Percentiles rank a stretch among this genome's conserved stretches.
These are phyloP conservation scores for Morpho achilles DNA, from an alignment of 2,888 invertebrate species.

Conservation along the genomic window DNA sequence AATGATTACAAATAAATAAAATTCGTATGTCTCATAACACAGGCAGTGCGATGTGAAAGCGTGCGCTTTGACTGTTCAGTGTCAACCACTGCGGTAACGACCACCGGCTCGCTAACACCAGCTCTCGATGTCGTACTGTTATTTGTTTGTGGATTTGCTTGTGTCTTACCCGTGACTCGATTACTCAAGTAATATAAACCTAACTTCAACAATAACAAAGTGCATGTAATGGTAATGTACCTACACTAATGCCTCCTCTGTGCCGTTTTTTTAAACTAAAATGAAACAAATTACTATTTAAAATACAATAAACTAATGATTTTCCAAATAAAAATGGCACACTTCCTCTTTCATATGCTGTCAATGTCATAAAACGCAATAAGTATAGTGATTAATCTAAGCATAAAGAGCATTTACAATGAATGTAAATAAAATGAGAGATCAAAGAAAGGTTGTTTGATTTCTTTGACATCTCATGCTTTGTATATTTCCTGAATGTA, in stretches of 20 bases:
- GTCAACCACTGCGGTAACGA: constrained; percentile 63
- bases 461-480: constrained; percentile 29
- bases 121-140: constrained; percentile 72
- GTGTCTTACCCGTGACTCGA: constrained; percentile 46
- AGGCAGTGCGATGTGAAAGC: constrained; percentile 62
- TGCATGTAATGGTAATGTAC: constrained; percentile 33
- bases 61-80: constrained; percentile 75
- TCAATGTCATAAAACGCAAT: constrained; percentile 41
- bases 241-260: constrained; percentile 26
- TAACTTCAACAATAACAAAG: constrained; percentile 21
- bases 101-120: constrained; percentile 60
- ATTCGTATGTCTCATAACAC: constrained; percentile 29
- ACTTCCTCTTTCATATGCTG: constrained; percentile 47
- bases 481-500: constrained; percentile 28
- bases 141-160: constrained; percentile 68
- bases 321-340: constrained; percentile 40
- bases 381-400: constrained; percentile 19
- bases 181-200: constrained; percentile 12
- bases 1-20: neutral
- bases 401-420: constrained; percentile 19
- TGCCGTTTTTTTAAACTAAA: constrained; percentile 44
- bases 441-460: constrained; percentile 33
- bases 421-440: constrained; percentile 25
- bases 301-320: constrained; percentile 1
- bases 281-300: constrained; percentile 2